phyloP scores from a whole-genome alignment of 2,888 invertebrate genomes.

The Tetragonisca angustula region DNA sequence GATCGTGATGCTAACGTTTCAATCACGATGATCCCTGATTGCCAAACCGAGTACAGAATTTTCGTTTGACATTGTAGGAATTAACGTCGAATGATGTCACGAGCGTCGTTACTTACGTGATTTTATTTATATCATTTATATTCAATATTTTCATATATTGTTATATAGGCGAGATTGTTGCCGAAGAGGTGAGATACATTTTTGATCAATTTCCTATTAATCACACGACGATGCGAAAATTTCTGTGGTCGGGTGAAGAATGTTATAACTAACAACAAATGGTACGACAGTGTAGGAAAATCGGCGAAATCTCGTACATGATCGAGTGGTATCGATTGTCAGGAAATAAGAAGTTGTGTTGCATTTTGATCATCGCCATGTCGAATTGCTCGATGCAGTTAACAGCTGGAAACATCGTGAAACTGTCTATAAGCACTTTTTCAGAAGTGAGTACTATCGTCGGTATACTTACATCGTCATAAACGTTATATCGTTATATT shows the following conservation, averaged over 20 bases:
- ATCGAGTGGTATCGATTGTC: slow-evolving; percentile 70
- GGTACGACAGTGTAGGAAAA: slow-evolving; percentile 59
- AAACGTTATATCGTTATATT: neutral
- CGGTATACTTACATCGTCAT: too few relatives aligned
- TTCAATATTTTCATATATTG: slow-evolving; percentile 71
- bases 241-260: neutral
- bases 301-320: slow-evolving; percentile 69
- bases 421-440: slow-evolving; percentile 73
- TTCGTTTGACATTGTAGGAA: slow-evolving; percentile 44
- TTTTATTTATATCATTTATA: slow-evolving; percentile 53
- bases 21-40: neutral
- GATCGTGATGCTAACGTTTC: neutral
- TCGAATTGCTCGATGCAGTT: slow-evolving; percentile 60
- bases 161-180: slow-evolving; percentile 67
- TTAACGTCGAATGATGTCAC: slow-evolving; percentile 47
- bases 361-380: slow-evolving; percentile 61
- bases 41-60: neutral
- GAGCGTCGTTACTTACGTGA: slow-evolving; percentile 41
- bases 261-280: neutral
- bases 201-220: neutral
- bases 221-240: too few relatives aligned
- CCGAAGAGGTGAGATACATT: slow-evolving; percentile 57
- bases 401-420: slow-evolving; percentile 76
- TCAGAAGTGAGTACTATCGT: slow-evolving; percentile 47
- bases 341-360: slow-evolving; percentile 46